These are phyloP conservation scores for Chaenogobius annularis DNA, from an alignment of 2,113 vertebrate genomes.

Conservation along the genomic window DNA sequence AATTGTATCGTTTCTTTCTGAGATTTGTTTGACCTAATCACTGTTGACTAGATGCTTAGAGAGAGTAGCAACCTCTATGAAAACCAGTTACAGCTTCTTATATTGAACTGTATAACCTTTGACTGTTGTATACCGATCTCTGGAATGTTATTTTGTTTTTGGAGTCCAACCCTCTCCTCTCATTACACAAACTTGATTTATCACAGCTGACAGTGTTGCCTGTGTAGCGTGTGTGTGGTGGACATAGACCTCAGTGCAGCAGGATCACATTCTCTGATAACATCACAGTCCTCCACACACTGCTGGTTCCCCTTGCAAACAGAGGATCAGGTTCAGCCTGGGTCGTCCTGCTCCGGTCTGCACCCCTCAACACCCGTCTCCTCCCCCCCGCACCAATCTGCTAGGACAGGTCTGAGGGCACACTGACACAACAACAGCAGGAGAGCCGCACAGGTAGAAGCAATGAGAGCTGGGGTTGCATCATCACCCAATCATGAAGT, in stretches of 20 bases:
- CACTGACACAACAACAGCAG: not conserved
- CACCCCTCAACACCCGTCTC: slow-evolving; percentile 12
- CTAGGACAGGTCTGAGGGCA: slow-evolving; percentile 7
- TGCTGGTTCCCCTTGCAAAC: slow-evolving; percentile 59
- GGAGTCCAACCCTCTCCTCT: not conserved
- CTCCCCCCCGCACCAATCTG: slow-evolving; percentile 16
- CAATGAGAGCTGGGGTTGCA: too few species aligned
- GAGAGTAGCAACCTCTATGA: too few species aligned
- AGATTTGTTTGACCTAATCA: too few species aligned
- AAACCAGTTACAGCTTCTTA: too few species aligned
- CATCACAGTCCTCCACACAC: slow-evolving; percentile 45
- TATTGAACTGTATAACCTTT: too few species aligned
- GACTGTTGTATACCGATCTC: too few species aligned
- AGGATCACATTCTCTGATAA: slow-evolving; percentile 63
- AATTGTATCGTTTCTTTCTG: too few species aligned
- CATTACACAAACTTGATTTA: not conserved
- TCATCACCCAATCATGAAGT: too few species aligned
- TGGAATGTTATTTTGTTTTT: not conserved
- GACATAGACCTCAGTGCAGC: slow-evolving; percentile 22
- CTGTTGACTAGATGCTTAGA: too few species aligned
- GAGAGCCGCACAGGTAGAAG: not conserved
- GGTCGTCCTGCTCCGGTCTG: slow-evolving; percentile 28
- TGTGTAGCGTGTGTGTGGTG: slow-evolving; percentile 34
- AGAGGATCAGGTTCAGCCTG: slow-evolving; percentile 60
- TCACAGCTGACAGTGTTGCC: slow-evolving; percentile 16